These are phyloP conservation scores for Etheostoma nigrum DNA, from an alignment of 2,797 vertebrate genomes.

Conservation along the genomic window DNA sequence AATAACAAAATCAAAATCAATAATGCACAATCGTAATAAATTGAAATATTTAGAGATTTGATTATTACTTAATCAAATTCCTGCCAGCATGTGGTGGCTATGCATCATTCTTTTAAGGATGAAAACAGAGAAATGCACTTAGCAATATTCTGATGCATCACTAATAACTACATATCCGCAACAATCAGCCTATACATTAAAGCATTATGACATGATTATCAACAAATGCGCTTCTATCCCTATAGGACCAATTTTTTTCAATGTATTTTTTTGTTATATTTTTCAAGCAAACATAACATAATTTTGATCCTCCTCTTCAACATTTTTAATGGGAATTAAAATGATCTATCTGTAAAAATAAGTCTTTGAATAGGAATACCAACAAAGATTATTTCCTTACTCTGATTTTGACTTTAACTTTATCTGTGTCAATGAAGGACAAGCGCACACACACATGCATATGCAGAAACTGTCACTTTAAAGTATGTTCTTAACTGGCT, in stretches of 20 bases:
- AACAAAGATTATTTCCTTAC: neutral
- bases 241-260: neutral
- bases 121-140: slow-evolving; percentile 26
- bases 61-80: slow-evolving; percentile 18
- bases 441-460: slow-evolving; percentile 4
- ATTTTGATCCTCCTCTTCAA: neutral
- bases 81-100: neutral
- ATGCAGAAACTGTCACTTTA: slow-evolving; percentile 1
- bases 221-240: neutral
- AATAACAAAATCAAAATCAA: neutral
- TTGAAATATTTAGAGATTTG: slow-evolving; percentile 20
- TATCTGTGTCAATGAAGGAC: slow-evolving; percentile 1
- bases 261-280: neutral
- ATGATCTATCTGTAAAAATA: too few species aligned
- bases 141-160: slow-evolving; percentile 15
- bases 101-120: slow-evolving; percentile 28
- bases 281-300: neutral
- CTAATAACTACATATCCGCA: neutral
- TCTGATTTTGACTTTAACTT: slow-evolving; percentile 9
- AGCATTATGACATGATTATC: neutral
- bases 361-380: neutral
- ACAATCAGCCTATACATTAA: neutral
- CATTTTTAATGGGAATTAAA: neutral
- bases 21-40: neutral
- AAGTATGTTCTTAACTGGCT: slow-evolving; percentile 22